Conservation (phyloP, 2,797 vertebrate species). For the Ctenopoma kingsleyae region DNA sequence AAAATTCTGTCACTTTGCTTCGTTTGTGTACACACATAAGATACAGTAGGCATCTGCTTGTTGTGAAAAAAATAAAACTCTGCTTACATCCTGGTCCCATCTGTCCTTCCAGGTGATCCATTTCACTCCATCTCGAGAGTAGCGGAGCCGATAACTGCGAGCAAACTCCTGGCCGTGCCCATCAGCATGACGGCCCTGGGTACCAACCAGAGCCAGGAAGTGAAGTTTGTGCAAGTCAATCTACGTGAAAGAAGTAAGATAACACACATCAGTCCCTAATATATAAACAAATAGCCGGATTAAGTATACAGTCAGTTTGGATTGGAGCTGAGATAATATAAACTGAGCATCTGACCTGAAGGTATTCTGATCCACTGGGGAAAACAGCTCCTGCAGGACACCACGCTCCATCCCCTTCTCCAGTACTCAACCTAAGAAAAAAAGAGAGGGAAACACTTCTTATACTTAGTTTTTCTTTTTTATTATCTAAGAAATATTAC, state of each 20-base stretch:
- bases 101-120: slow-evolving; percentile 95
- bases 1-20: not conserved
- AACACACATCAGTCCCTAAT: not conserved
- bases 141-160: slow-evolving; percentile 89
- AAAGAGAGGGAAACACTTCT: slow-evolving; percentile 1
- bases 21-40: slow-evolving; percentile 1
- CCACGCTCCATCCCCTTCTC: slow-evolving; percentile 94
- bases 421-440: slow-evolving; percentile 87
- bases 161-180: slow-evolving; percentile 94
- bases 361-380: slow-evolving; percentile 89
- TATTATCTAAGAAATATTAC: too few species aligned
- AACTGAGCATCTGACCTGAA: slow-evolving; percentile 83
- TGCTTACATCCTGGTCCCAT: slow-evolving; percentile 90
- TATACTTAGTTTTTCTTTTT: not conserved
- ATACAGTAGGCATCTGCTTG: not conserved
- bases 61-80: slow-evolving; percentile 9
- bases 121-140: slow-evolving; percentile 90
- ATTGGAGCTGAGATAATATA: not conserved
- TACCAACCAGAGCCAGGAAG: slow-evolving; percentile 93
- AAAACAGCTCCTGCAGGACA: slow-evolving; percentile 91
- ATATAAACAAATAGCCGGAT: not conserved
- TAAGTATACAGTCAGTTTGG: not conserved
- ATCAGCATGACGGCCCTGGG: slow-evolving; percentile 93
- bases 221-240: slow-evolving; percentile 89
- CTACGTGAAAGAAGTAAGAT: slow-evolving; percentile 74